Conservation (phyloP, 2,113 vertebrate species). For the Actenoides lindsayi region DNA sequence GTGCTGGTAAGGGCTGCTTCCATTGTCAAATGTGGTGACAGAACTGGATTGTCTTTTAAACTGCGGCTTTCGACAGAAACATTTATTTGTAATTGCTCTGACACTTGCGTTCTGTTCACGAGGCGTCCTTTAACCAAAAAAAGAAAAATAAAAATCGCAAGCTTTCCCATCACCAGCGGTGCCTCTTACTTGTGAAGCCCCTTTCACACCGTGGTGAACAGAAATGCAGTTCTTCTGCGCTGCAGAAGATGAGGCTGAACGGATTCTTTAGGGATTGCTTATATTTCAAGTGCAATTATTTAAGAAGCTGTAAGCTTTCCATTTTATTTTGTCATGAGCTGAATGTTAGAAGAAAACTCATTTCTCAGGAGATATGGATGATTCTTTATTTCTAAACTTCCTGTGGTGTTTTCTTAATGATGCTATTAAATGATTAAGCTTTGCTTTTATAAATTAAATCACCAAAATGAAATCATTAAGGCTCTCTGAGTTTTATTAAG, state of each 20-base stretch:
- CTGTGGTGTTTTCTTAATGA: constrained; percentile 66
- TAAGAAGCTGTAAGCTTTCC: constrained; percentile 56
- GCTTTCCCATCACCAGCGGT: neutral
- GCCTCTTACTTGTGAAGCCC: neutral
- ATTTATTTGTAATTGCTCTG: constrained; percentile 12
- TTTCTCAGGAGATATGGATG: constrained; percentile 58
- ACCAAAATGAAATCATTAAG: constrained; percentile 55
- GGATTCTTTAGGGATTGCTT: constrained; percentile 17
- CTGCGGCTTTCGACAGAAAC: neutral
- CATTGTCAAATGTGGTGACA: neutral
- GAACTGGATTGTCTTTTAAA: neutral
- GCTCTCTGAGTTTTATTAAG: constrained; percentile 57
- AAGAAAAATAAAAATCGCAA: neutral
- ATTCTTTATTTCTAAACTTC: constrained; percentile 65
- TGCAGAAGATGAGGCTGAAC: constrained; percentile 26
- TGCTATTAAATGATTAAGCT: constrained; percentile 66
- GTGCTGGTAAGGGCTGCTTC: neutral
- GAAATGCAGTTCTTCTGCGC: constrained; percentile 14
- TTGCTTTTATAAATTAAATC: constrained; percentile 69
- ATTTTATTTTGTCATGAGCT: constrained; percentile 50
- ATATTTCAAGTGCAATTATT: constrained; percentile 55
- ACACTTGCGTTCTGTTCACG: neutral
- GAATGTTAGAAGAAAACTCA: constrained; percentile 52
- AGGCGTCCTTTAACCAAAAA: neutral
- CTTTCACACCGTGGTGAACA: constrained; percentile 39